These are phyloP conservation scores for Leistus spinibarbis DNA, from an alignment of 2,888 invertebrate genomes.

Conservation along the genomic window DNA sequence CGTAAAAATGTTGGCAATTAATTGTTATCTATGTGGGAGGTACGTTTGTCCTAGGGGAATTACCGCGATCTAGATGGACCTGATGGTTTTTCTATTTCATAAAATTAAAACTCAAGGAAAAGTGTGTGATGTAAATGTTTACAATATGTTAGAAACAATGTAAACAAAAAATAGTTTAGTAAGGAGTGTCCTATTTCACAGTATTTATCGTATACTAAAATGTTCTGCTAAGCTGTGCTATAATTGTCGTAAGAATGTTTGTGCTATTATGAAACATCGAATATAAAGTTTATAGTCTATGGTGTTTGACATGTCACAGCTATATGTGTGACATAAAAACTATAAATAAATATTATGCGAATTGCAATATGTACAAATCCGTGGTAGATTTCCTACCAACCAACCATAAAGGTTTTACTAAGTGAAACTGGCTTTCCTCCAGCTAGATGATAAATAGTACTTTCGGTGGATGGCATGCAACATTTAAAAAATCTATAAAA, in stretches of 20 bases:
- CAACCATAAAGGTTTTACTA: not conserved
- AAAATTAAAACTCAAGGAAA: no score
- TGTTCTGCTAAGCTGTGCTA: not conserved
- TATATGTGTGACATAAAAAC: not conserved
- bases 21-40: not conserved
- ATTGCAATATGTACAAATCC: constrained; percentile 5
- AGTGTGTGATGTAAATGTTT: no score
- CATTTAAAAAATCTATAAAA: not conserved
- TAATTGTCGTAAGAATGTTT: not conserved
- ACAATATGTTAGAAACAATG: no score
- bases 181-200: not conserved
- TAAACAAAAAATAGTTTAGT: no score
- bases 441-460: not conserved
- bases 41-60: no score
- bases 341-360: constrained; percentile 3
- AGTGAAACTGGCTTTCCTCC: not conserved
- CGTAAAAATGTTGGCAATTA: not conserved
- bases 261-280: not conserved
- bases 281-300: not conserved
- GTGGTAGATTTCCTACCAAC: not conserved
- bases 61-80: no score
- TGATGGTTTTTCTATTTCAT: no score
- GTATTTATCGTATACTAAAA: not conserved
- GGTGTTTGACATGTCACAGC: not conserved
- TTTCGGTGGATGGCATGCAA: not conserved